Evolutionary conservation across 2,888 invertebrate species (phyloP).

Genomic region (Biston betularia): DNA sequence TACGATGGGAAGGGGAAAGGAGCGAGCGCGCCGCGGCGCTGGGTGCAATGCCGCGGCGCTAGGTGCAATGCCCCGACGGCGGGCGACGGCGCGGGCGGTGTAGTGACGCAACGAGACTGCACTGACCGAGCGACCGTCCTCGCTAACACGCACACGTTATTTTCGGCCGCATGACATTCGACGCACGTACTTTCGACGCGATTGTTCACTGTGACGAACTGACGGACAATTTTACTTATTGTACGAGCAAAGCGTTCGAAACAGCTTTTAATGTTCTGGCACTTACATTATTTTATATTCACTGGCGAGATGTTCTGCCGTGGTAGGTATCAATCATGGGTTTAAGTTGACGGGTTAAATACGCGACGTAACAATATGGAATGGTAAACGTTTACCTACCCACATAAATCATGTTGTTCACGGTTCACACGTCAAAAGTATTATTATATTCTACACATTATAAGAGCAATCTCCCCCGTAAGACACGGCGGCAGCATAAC

Average conservation of each 20-base stretch:
- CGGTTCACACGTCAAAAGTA: constrained; percentile 58
- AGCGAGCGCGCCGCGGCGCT: constrained; percentile 37
- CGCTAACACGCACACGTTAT: constrained; percentile 64
- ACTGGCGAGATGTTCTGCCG: constrained; percentile 43
- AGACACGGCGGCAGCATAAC: constrained; percentile 48
- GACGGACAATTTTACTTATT: constrained; percentile 61
- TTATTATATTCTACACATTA: constrained; percentile 45
- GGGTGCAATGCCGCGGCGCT: constrained; percentile 54
- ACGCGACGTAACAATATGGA: constrained; percentile 52
- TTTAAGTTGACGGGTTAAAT: constrained; percentile 51
- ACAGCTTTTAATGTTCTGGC: constrained; percentile 51
- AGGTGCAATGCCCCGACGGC: constrained; percentile 79
- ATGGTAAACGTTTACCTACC: constrained; percentile 50
- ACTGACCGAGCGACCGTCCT: constrained; percentile 73
- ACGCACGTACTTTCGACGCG: constrained; percentile 43
- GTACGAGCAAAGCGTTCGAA: constrained; percentile 49
- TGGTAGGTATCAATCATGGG: constrained; percentile 59
- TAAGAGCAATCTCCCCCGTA: constrained; percentile 52
- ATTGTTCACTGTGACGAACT: constrained; percentile 62
- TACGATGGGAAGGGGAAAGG: constrained; percentile 53
- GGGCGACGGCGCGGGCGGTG: constrained; percentile 47
- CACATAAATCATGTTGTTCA: constrained; percentile 52
- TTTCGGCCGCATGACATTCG: constrained; percentile 73
- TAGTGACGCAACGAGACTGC: constrained; percentile 82
- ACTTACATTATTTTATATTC: constrained; percentile 49